Percentiles rank a stretch among this genome's conserved stretches.
Conservation (phyloP, 35 echinoderm and acorn worm species). For the Ophiothrix spiculata region DNA sequence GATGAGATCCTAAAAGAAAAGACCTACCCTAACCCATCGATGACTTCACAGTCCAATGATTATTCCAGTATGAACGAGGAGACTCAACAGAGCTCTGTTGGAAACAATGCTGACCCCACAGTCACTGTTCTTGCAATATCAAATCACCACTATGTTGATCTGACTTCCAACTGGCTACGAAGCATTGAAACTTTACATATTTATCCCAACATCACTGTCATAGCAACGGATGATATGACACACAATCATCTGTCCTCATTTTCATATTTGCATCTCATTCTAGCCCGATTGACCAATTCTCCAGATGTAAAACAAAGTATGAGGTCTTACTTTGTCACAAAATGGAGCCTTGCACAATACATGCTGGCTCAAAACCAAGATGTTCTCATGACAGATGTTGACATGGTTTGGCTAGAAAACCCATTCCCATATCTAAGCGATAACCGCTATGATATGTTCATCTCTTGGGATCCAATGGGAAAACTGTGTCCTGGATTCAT, state of each 20-base stretch:
- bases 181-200: neutral
- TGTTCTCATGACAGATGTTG: slow-evolving; percentile 60
- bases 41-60: no score
- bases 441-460: slow-evolving; percentile 18
- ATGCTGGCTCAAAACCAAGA: slow-evolving; percentile 31
- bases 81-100: no score
- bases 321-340: neutral
- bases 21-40: no score
- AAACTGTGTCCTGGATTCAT: slow-evolving; percentile 25
- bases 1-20: no score
- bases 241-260: neutral
- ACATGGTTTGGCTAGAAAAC: slow-evolving; percentile 66
- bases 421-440: slow-evolving; percentile 41
- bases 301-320: no score
- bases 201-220: neutral
- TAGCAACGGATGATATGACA: neutral
- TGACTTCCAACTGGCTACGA: neutral
- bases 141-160: neutral
- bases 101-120: no score
- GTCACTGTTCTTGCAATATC: neutral
- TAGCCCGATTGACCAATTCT: neutral
- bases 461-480: slow-evolving; percentile 6
- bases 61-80: no score
- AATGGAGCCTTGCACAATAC: slow-evolving; percentile 19
- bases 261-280: neutral